Conservation (phyloP, 2,888 invertebrate genomes). For the Neocrepidodera transversa region DNA sequence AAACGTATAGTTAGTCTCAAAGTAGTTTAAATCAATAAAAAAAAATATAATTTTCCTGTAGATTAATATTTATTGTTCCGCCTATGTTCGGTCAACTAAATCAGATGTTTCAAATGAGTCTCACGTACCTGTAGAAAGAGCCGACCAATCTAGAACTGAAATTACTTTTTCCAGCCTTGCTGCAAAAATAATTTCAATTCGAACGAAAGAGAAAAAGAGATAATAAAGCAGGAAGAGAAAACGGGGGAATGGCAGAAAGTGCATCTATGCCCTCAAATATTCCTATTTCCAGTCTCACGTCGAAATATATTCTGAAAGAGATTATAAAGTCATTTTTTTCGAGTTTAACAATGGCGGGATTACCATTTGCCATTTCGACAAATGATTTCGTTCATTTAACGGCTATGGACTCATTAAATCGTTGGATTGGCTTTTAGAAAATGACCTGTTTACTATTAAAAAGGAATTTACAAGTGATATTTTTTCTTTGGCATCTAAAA, state of each 20-base stretch:
- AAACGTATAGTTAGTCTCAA: too few species aligned
- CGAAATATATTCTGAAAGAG: neutral
- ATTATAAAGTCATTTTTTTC: conserved; percentile 6
- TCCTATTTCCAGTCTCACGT: conserved; percentile 12
- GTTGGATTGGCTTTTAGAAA: too few species aligned
- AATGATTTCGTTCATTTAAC: neutral
- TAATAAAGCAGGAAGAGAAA: conserved; percentile 3
- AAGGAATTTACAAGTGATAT: too few species aligned
- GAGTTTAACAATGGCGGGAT: neutral
- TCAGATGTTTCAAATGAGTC: conserved; percentile 41
- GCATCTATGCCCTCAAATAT: conserved; percentile 29
- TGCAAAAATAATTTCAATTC: conserved; percentile 41
- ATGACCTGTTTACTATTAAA: too few species aligned
- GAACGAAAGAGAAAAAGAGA: conserved; percentile 24
- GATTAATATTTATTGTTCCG: neutral
- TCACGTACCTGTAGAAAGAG: conserved; percentile 41
- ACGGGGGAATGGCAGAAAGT: conserved; percentile 1
- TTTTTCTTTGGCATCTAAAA: too few species aligned
- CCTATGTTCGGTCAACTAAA: conserved; percentile 28
- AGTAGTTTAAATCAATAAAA: too few species aligned
- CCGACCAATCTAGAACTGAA: conserved; percentile 38
- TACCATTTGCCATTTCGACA: neutral
- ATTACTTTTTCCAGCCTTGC: conserved; percentile 37
- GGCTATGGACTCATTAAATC: too few species aligned
- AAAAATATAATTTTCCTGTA: too few species aligned